phyloP scores from a whole-genome alignment of 1,140 invertebrate species.

The Lasioglossum baleicum region DNA sequence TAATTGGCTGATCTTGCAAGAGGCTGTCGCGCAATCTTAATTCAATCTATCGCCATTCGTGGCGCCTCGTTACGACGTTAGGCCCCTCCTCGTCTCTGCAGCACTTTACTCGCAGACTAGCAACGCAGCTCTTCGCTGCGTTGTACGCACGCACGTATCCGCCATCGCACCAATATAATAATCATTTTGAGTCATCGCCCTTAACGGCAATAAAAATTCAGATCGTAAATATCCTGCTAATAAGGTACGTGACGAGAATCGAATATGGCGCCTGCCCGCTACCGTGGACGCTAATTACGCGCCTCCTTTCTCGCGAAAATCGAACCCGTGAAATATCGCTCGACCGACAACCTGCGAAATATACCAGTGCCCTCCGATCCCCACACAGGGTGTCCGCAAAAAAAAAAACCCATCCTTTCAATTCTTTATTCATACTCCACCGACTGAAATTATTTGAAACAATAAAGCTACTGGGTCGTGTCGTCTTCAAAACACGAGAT shows the following conservation, averaged over 20 bases:
- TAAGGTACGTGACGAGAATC: slow-evolving; percentile 64
- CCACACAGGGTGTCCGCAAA: not conserved
- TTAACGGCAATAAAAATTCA: slow-evolving; percentile 64
- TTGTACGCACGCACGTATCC: slow-evolving; percentile 43
- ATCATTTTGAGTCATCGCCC: slow-evolving; percentile 69
- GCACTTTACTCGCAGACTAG: slow-evolving; percentile 26
- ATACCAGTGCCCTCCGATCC: too few relatives aligned
- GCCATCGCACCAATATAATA: slow-evolving; percentile 57
- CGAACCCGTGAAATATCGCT: not conserved
- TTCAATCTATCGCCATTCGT: slow-evolving; percentile 79
- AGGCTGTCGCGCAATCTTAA: slow-evolving; percentile 76
- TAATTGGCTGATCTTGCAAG: slow-evolving; percentile 78
- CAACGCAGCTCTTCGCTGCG: slow-evolving; percentile 25
- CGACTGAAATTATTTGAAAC: too few relatives aligned
- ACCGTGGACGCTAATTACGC: slow-evolving; percentile 23
- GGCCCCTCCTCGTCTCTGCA: slow-evolving; percentile 55
- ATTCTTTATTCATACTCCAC: too few relatives aligned
- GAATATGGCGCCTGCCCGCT: not conserved
- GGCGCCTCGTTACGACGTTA: slow-evolving; percentile 71
- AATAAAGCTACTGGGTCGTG: too few relatives aligned
- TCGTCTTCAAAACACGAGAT: too few relatives aligned
- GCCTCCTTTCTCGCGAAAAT: not conserved
- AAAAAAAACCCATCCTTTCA: too few relatives aligned
- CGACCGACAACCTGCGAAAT: not conserved
- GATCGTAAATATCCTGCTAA: slow-evolving; percentile 71